phyloP scores from a whole-genome alignment of 2,888 invertebrate genomes.

The Bedellia somnulentella region DNA sequence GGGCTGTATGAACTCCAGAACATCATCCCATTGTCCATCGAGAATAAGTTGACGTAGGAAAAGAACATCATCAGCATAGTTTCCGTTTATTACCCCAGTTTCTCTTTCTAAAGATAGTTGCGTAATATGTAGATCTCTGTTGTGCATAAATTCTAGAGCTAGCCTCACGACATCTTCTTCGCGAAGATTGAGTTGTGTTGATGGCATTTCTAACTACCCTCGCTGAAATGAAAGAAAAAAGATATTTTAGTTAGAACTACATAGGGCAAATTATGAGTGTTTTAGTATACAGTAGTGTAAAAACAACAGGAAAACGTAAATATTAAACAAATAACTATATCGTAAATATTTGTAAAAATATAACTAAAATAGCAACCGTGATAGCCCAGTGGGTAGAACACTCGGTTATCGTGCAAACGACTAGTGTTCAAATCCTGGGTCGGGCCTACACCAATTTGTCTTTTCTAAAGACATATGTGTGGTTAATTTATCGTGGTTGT shows the following conservation, averaged over 20 bases:
- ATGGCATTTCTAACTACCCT: constrained; percentile 62
- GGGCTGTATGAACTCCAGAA: constrained; percentile 93
- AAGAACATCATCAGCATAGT: constrained; percentile 90
- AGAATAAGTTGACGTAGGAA: constrained; percentile 92
- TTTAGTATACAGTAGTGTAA: too few species aligned
- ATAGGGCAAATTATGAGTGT: too few species aligned
- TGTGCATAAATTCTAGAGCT: constrained; percentile 83
- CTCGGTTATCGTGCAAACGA: too few species aligned
- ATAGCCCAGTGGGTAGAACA: too few species aligned
- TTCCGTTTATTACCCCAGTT: constrained; percentile 92
- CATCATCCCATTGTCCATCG: constrained; percentile 98
- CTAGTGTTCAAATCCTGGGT: too few species aligned
- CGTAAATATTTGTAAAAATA: too few species aligned
- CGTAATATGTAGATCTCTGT: constrained; percentile 89
- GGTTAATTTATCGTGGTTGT: too few species aligned
- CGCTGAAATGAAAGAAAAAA: neutral
- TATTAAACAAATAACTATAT: too few species aligned
- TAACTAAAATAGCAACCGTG: too few species aligned
- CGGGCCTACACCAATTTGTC: too few species aligned
- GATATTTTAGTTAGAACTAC: neutral
- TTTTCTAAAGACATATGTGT: too few species aligned
- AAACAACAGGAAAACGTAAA: too few species aligned
- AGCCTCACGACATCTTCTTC: constrained; percentile 89
- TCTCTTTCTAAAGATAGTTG: constrained; percentile 90
- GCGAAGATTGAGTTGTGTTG: constrained; percentile 79